A percentile compares a stretch with the other conserved stretches of the same genome.
Evolutionary conservation across 1,140 invertebrate genomes (phyloP).

Genomic region (Drosophila saltans): DNA sequence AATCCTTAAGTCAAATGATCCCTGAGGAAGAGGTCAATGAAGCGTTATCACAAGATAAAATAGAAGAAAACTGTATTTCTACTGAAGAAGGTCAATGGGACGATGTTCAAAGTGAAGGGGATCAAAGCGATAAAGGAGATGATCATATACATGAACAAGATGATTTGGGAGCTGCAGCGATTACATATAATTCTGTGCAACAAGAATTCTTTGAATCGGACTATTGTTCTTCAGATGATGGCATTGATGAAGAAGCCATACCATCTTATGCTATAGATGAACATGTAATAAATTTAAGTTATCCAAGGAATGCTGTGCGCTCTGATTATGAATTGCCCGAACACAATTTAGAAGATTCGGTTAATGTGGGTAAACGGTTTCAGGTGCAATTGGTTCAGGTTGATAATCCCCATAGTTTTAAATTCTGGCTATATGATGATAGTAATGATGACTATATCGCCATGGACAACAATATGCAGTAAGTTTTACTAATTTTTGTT

Average conservation of each 20-base stretch:
- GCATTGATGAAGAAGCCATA: slow-evolving; percentile 45
- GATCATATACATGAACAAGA: neutral
- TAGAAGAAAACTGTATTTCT: neutral
- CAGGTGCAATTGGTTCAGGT: slow-evolving; percentile 53
- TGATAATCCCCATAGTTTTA: slow-evolving; percentile 61
- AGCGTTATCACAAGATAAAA: neutral
- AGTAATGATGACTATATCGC: slow-evolving; percentile 44
- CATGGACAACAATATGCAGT: slow-evolving; percentile 64
- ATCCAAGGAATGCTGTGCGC: slow-evolving; percentile 50
- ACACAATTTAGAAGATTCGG: slow-evolving; percentile 1
- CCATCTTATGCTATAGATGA: slow-evolving; percentile 50
- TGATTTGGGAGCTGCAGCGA: neutral
- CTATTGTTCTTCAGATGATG: slow-evolving; percentile 37
- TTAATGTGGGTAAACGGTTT: slow-evolving; percentile 25
- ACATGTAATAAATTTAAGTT: slow-evolving; percentile 55
- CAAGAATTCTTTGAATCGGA: neutral
- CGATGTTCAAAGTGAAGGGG: neutral
- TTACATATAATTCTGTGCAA: neutral
- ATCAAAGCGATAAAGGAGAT: neutral
- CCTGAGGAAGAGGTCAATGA: neutral
- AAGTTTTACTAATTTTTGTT: slow-evolving; percentile 1
- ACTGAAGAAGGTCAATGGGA: neutral
- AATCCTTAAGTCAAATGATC: neutral
- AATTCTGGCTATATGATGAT: slow-evolving; percentile 63
- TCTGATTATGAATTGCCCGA: slow-evolving; percentile 42